phyloP scores from a whole-genome alignment of 2,797 vertebrate species.

The Argentina silus region DNA sequence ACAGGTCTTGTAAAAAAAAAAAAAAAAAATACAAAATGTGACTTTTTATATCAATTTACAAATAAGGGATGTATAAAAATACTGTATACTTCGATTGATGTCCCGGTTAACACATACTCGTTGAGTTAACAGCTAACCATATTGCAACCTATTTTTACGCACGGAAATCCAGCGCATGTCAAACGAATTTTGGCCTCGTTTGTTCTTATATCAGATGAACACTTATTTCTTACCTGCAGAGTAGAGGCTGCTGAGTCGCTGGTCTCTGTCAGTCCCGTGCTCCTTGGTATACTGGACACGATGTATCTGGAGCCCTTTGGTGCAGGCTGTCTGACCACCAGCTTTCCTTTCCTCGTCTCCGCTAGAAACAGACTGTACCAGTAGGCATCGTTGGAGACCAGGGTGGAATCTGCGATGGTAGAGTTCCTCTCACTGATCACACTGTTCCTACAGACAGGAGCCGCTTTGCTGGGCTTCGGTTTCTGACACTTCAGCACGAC shows the following conservation, averaged over 20 bases:
- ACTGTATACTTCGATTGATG: too few species aligned
- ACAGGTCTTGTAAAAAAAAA: too few species aligned
- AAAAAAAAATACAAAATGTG: background rate
- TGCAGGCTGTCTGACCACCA: constrained; percentile 20
- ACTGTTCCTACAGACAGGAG: constrained; percentile 14
- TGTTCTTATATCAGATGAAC: background rate
- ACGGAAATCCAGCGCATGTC: background rate
- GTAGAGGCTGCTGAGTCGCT: constrained; percentile 24
- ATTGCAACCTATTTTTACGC: background rate
- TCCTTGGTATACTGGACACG: constrained; percentile 20
- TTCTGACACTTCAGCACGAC: constrained; percentile 16
- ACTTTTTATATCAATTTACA: too few species aligned
- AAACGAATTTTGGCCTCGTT: too few species aligned
- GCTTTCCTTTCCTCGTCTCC: constrained; percentile 23
- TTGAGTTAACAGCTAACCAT: background rate
- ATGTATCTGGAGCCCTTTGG: constrained; percentile 25
- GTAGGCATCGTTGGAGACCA: constrained; percentile 22
- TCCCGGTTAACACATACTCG: background rate
- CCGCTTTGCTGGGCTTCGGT: constrained; percentile 7
- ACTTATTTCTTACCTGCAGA: constrained; percentile 1
- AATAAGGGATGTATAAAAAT: too few species aligned
- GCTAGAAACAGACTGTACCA: constrained; percentile 26
- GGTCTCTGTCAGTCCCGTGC: constrained; percentile 16
- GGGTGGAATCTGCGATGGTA: constrained; percentile 19
- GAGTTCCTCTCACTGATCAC: constrained; percentile 18